These are phyloP conservation scores for Amia ocellicauda DNA, from an alignment of 2,113 vertebrate genomes.

Conservation along the genomic window DNA sequence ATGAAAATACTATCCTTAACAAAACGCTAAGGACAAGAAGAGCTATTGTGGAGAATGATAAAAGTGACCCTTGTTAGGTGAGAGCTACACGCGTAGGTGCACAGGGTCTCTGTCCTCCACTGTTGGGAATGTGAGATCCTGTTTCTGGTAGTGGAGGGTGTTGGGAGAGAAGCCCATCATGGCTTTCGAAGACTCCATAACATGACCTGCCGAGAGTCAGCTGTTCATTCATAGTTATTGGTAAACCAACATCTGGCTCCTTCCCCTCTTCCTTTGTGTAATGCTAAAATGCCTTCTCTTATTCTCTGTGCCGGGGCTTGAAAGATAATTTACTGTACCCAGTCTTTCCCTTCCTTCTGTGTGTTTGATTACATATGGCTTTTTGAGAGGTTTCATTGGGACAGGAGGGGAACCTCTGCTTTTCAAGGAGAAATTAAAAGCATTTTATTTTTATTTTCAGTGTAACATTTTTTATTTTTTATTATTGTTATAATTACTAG, in stretches of 20 bases:
- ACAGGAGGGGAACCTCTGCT: background rate
- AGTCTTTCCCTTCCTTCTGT: background rate
- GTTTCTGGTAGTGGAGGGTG: background rate
- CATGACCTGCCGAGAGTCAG: constrained; percentile 49
- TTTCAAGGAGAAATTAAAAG: background rate
- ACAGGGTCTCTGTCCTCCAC: no score
- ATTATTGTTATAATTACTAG: background rate
- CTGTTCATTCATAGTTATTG: constrained; percentile 40
- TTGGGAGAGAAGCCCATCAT: background rate
- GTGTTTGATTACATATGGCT: background rate
- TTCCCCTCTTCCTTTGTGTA: constrained; percentile 33
- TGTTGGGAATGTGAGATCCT: background rate
- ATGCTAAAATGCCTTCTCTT: background rate
- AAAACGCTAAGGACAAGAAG: no score
- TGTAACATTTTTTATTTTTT: background rate
- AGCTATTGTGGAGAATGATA: no score
- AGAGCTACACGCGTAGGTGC: background rate
- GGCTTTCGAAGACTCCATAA: constrained; percentile 10
- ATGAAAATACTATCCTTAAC: no score
- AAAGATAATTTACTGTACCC: background rate
- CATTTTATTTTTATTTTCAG: no score
- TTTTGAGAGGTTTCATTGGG: background rate
- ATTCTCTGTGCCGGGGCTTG: background rate
- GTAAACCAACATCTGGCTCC: constrained; percentile 59
- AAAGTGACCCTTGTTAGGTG: no score